A percentile compares a stretch with the other conserved stretches of the same genome.
These are phyloP conservation scores for Porphyrio hochstetteri DNA, from an alignment of 2,113 vertebrate species.

Conservation along the genomic window DNA sequence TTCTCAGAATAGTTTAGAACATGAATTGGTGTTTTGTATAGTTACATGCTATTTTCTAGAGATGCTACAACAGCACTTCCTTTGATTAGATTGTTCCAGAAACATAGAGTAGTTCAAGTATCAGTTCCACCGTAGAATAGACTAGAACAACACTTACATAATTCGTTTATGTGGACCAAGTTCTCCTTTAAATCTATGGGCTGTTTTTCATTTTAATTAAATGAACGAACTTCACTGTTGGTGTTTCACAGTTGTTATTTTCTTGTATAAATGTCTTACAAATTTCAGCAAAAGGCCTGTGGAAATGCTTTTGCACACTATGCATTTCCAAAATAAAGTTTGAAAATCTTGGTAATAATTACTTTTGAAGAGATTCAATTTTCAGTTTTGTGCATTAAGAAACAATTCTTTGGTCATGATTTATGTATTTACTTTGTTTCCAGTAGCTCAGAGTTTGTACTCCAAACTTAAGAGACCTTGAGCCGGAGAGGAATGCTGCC, in stretches of 20 bases:
- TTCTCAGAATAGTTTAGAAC: constrained; percentile 47
- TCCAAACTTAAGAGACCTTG: not conserved
- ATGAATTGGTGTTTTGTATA: constrained; percentile 36
- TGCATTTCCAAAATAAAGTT: constrained; percentile 49
- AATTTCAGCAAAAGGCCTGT: not conserved
- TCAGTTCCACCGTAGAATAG: constrained; percentile 9
- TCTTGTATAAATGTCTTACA: not conserved
- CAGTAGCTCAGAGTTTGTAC: not conserved
- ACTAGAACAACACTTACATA: constrained; percentile 14
- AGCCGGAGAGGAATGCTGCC: not conserved
- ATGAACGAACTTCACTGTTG: constrained; percentile 46
- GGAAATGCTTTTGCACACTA: constrained; percentile 28
- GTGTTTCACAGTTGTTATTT: not conserved
- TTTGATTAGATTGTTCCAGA: constrained; percentile 40
- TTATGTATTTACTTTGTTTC: not conserved
- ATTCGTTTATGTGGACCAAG: constrained; percentile 37
- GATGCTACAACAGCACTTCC: constrained; percentile 16
- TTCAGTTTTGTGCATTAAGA: not conserved
- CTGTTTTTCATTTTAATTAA: constrained; percentile 59
- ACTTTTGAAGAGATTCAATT: not conserved
- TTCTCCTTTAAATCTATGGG: constrained; percentile 69
- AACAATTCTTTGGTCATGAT: not conserved
- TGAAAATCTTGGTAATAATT: not conserved
- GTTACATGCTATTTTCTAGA: constrained; percentile 44
- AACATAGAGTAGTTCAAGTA: constrained; percentile 32